Evolutionary conservation across 2,888 invertebrate species (phyloP).

Genomic region (Dermolepida albohirtum): DNA sequence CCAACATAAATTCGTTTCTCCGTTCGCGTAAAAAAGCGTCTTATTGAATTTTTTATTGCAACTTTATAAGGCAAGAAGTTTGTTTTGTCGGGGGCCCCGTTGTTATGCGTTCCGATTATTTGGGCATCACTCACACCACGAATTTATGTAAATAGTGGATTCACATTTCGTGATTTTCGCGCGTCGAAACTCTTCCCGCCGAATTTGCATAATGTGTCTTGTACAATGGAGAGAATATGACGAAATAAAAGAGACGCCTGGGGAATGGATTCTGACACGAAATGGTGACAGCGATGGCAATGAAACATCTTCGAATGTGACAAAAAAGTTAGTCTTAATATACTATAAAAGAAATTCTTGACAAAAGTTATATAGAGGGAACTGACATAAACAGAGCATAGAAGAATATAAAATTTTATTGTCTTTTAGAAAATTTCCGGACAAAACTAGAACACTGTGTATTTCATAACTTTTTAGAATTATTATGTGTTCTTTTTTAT

Average conservation of each 20-base stretch:
- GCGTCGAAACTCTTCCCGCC: too few species aligned
- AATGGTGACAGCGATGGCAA: not conserved
- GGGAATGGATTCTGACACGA: not conserved
- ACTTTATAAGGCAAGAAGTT: conserved; percentile 19
- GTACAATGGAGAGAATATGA: conserved; percentile 2
- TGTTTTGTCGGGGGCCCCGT: not conserved
- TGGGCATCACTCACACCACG: conserved; percentile 5
- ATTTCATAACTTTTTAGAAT: too few species aligned
- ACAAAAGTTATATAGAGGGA: too few species aligned
- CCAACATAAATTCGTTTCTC: not conserved
- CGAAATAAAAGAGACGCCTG: not conserved
- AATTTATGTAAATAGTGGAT: conserved; percentile 14
- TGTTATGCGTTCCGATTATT: conserved; percentile 3
- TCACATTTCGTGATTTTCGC: not conserved
- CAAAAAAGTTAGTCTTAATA: too few species aligned
- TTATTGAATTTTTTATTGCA: conserved; percentile 30
- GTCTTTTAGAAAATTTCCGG: too few species aligned
- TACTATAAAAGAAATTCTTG: too few species aligned
- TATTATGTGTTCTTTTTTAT: too few species aligned
- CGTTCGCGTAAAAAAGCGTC: conserved; percentile 7
- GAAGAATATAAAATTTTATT: too few species aligned
- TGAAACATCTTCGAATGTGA: too few species aligned
- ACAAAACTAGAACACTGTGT: too few species aligned
- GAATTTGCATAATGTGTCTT: too few species aligned
- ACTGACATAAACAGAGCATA: too few species aligned